Evolutionary conservation across 1,140 invertebrate genomes (phyloP), one percentile per base, ranked within the genome.

Genomic region (Bicyclus anynana): DNA sequence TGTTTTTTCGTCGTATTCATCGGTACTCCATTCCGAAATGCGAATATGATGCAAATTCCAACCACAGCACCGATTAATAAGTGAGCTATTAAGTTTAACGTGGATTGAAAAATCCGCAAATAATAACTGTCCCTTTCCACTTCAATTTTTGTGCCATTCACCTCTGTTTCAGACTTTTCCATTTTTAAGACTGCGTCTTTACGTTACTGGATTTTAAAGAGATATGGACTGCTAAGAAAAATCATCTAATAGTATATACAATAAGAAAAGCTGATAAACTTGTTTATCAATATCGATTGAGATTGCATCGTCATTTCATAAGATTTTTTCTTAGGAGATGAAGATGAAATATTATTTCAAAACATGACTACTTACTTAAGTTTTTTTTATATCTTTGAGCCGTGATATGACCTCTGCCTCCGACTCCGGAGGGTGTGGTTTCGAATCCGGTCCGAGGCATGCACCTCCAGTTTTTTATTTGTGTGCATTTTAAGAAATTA

Each of bases 61-160:
- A 72, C 69, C 18, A 70, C 65, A 2, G 53, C 23, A n/a, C 80
- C 77, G 16, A 80, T 67, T 9, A 79, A 54, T 13, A 72, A 52
- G 47, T 79, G 74, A 17, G 66, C 61, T 17, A 81, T 46, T 7
- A 76, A 20, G 59, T 75, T 74, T 13, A 77, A 35, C 4, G 67
- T 61, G 2, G 64, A 65, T 33, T 74, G 68, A 47, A 75, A 72
- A n/a, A 68, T 62, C 16, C 59, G 68, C 1, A 80, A 13, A 2
- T 13, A 17, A 35, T 35, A 20, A 12, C 20, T 50, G 2, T 17
- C 27, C 1, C 1, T n/a, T 37, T 37, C 27, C 10, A 5, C 2
- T 37, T 40, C 37, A 23, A 52, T 13, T n/a, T 52, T 16, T 7
- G 35, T 21, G 26, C 21, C 18, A 17, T 40, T 40, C n/a, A n/a